These are phyloP conservation scores for Sarcophaga rosellei DNA, from an alignment of 2,888 invertebrate genomes.

Conservation along the genomic window DNA sequence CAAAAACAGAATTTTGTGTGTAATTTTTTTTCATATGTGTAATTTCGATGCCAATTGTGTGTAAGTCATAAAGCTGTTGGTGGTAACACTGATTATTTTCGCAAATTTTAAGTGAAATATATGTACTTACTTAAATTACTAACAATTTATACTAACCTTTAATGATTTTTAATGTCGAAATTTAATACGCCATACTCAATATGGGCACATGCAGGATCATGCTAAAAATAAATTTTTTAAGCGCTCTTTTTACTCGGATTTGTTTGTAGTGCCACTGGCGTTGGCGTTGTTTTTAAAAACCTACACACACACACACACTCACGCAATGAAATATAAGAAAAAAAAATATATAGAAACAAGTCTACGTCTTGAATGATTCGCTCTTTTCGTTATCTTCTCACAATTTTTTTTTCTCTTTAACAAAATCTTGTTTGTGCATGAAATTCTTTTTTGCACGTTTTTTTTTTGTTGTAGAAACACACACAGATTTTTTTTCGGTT, in stretches of 20 bases:
- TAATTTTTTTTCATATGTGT: too few species aligned
- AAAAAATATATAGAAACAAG: not conserved
- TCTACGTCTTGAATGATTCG: not conserved
- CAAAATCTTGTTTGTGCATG: slow-evolving; percentile 23
- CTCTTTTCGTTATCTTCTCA: not conserved
- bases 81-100: too few species aligned
- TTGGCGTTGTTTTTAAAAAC: not conserved
- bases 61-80: too few species aligned
- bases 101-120: not conserved
- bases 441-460: slow-evolving; percentile 34
- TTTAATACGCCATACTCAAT: not conserved
- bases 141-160: not conserved
- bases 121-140: not conserved
- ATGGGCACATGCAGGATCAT: not conserved
- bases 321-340: not conserved
- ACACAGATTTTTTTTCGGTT: not conserved
- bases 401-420: slow-evolving; percentile 24
- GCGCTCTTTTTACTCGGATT: not conserved
- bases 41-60: too few species aligned
- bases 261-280: not conserved
- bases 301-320: not conserved
- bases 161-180: not conserved
- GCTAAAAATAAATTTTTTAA: not conserved
- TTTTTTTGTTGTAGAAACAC: not conserved
- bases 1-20: too few species aligned